Evolutionary conservation across 2,888 invertebrate genomes (phyloP), one percentile per base, ranked within the genome.

Genomic region (Microdon myrmicae): DNA sequence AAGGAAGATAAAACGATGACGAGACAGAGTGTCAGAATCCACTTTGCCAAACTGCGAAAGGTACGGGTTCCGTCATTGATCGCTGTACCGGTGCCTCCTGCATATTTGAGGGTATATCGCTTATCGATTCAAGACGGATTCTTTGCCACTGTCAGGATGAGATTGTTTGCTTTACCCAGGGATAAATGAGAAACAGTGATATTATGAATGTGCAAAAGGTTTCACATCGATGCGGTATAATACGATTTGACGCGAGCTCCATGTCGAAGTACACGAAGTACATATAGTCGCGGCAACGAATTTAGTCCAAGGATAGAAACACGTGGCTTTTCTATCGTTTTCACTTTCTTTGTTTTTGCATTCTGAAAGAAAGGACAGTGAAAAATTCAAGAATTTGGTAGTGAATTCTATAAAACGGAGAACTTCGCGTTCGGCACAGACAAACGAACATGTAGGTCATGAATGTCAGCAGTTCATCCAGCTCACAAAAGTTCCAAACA

Each of bases 231-330:
- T 20, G 19, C 10, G 10, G 41, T n/a, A 43, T 48, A 26, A 51
- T 38, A 39, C 39, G 34, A 41, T 37, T 31, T 58, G 51, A 58
- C 47, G 58, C 47, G 17, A 37, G 51, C 47, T 58, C 41, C 25
- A 43, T 54, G 45, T 47, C 39, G 14, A 48, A 53, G 28, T 29
- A 28, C 29, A 4, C 17, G n/a, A n/a, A n/a, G n/a, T n/a, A n/a
- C n/a, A n/a, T n/a, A n/a, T n/a, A n/a, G n/a, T n/a, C n/a, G n/a
- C n/a, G 22, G 20, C 28, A 20, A 17, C 17, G 31, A 58, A 64
- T 58, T 51, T 34, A 32, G 64, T 47, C 58, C 64, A 64, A 64
- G 64, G 64, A 58, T 64, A 64, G 58, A 51, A 47, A 53, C n/a
- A n/a, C n/a, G n/a, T n/a, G n/a, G n/a, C n/a, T n/a, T n/a, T n/a